Conservation (phyloP, 2,888 invertebrate species). For the Morpho achilles region DNA sequence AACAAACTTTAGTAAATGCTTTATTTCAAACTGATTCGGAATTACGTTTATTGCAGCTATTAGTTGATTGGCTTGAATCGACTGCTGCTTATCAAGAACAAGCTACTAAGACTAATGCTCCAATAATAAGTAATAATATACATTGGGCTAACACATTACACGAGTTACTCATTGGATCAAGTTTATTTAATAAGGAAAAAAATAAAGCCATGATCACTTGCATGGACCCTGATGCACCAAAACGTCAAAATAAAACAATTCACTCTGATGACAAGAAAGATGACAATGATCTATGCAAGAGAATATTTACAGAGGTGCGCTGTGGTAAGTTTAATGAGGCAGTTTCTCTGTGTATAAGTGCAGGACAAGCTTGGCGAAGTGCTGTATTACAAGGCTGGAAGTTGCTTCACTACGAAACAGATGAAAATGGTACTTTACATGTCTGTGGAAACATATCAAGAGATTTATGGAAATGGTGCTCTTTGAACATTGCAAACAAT, state of each 20-base stretch:
- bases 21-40: constrained; percentile 74
- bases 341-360: constrained; percentile 88
- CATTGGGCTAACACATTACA: constrained; percentile 96
- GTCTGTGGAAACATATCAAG: constrained; percentile 91
- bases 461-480: constrained; percentile 88
- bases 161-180: constrained; percentile 80
- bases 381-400: constrained; percentile 95
- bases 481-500: constrained; percentile 81
- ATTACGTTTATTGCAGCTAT: constrained; percentile 86
- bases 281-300: constrained; percentile 71
- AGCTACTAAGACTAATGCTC: constrained; percentile 62
- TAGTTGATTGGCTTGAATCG: constrained; percentile 95
- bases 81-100: constrained; percentile 90
- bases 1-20: constrained; percentile 57
- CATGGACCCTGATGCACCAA: constrained; percentile 94
- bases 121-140: constrained; percentile 79
- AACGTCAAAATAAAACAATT: constrained; percentile 86
- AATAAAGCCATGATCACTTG: constrained; percentile 78
- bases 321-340: constrained; percentile 93
- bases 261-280: constrained; percentile 94
- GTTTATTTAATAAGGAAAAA: constrained; percentile 68
- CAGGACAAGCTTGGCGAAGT: constrained; percentile 95
- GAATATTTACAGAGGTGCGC: constrained; percentile 87
- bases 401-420: constrained; percentile 90
- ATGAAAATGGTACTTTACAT: constrained; percentile 71